Conservation (phyloP, 2,888 invertebrate genomes). For the Oxycera nigricornis region DNA sequence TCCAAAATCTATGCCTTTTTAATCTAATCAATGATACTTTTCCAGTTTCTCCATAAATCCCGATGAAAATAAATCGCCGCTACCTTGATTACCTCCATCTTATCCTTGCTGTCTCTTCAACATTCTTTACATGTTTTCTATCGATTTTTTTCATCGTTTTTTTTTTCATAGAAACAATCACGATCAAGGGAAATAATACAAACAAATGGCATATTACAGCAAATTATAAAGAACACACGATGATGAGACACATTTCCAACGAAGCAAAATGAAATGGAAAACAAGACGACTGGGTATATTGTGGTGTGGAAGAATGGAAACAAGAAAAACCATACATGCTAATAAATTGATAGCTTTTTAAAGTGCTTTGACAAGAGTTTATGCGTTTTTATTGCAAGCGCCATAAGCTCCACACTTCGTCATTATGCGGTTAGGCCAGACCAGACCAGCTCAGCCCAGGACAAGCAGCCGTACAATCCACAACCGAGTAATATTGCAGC, state of each 20-base stretch:
- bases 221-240: background rate
- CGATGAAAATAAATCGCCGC: no score
- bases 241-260: background rate
- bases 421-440: no score
- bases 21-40: no score
- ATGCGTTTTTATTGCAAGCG: background rate
- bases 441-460: background rate
- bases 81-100: no score
- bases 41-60: no score
- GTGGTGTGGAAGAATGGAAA: background rate
- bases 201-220: background rate
- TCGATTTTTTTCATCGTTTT: background rate
- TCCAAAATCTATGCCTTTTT: no score
- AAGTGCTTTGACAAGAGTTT: constrained; percentile 6
- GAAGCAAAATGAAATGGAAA: background rate
- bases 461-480: background rate
- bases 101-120: no score
- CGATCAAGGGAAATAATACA: background rate
- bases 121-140: background rate
- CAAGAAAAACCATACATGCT: no score
- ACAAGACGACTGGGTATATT: background rate
- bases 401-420: no score
- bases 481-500: background rate
- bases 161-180: background rate
- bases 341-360: constrained; percentile 12